Percentiles rank a stretch among this genome's conserved stretches.
phyloP scores from a whole-genome alignment of 2,797 vertebrate genomes.

The Hydrolagus colliei region DNA sequence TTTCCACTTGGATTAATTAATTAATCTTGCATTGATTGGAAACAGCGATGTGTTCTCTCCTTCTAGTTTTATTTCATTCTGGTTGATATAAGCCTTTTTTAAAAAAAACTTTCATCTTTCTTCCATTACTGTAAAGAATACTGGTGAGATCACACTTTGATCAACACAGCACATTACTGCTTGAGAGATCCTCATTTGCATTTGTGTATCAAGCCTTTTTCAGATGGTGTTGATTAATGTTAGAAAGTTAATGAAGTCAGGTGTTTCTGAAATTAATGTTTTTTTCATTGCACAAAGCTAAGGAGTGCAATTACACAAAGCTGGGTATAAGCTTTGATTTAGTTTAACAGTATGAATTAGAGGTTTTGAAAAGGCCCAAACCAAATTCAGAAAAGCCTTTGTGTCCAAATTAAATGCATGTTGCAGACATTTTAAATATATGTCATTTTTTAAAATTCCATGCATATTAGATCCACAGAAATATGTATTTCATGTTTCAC shows the following conservation, averaged over 20 bases:
- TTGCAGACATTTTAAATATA: neutral
- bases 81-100: neutral
- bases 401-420: neutral
- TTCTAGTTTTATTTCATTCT: neutral
- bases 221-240: constrained; percentile 16
- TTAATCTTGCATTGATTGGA: constrained; percentile 4
- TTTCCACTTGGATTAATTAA: neutral
- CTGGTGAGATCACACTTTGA: neutral
- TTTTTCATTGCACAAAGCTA: neutral
- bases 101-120: neutral
- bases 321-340: too few species aligned
- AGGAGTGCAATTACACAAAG: neutral
- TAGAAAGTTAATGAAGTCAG: neutral
- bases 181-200: neutral
- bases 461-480: neutral
- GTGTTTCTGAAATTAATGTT: neutral
- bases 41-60: neutral
- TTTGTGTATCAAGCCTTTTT: constrained; percentile 5
- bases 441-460: neutral
- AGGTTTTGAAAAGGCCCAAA: neutral
- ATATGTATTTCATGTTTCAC: neutral
- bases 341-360: neutral
- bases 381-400: neutral
- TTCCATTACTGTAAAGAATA: neutral
- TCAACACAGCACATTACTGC: neutral